A percentile compares a stretch with the other conserved stretches of the same genome.
Conservation (phyloP, 1,140 invertebrate species). For the Atopsyche davidsoni region DNA sequence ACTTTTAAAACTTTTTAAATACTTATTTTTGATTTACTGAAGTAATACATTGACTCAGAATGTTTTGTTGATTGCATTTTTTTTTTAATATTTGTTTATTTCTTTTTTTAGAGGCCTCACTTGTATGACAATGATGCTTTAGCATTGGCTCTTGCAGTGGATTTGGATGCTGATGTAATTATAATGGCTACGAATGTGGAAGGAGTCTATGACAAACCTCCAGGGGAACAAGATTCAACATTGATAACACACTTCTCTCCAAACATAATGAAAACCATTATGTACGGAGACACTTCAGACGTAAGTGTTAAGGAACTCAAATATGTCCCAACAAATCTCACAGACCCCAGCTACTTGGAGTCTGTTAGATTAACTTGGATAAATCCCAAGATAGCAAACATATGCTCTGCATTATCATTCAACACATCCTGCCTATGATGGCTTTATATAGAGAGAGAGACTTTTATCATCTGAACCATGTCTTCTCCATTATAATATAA, state of each 20-base stretch:
- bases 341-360: too few species aligned
- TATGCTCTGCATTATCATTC: too few species aligned
- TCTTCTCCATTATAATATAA: too few species aligned
- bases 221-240: conserved; percentile 80
- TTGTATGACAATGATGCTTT: conserved; percentile 93
- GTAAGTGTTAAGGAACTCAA: conserved; percentile 54
- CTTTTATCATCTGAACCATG: too few species aligned
- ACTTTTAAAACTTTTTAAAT: too few species aligned
- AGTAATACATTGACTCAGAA: too few species aligned
- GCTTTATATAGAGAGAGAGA: too few species aligned
- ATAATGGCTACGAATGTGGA: conserved; percentile 94
- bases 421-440: too few species aligned
- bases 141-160: conserved; percentile 83
- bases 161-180: conserved; percentile 81
- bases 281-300: conserved; percentile 82
- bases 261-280: conserved; percentile 56
- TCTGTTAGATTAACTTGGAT: too few species aligned
- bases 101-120: conserved; percentile 60
- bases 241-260: conserved; percentile 79
- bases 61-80: conserved; percentile 2
- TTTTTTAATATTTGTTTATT: not conserved
- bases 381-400: too few species aligned
- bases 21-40: too few species aligned
- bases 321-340: too few species aligned
- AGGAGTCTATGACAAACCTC: conserved; percentile 86